Evolutionary conservation across 2,797 vertebrate species (phyloP).

Genomic region (Anguilla obscura): DNA sequence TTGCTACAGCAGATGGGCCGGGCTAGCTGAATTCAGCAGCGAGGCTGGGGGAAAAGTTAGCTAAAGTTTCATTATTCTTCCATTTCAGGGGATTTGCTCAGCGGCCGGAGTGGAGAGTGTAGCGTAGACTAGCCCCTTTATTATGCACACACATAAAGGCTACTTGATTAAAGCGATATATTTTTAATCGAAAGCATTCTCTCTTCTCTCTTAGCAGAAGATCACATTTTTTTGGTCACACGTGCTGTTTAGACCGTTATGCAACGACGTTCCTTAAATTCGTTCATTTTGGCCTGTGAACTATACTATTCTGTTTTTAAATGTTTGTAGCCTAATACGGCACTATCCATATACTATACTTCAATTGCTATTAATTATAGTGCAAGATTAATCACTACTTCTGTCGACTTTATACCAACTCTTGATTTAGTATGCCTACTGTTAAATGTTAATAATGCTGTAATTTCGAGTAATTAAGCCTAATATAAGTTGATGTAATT

Average conservation of each 20-base stretch:
- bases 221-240: neutral
- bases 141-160: neutral
- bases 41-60: constrained; percentile 56
- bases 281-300: too few relatives aligned
- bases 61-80: constrained; percentile 63
- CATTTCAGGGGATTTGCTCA: constrained; percentile 44
- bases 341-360: neutral
- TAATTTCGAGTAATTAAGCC: neutral
- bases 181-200: neutral
- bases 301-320: neutral
- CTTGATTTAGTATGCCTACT: neutral
- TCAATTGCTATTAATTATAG: neutral
- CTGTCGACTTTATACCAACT: neutral
- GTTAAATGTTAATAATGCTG: neutral
- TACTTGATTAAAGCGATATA: neutral
- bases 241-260: neutral
- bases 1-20: constrained; percentile 74
- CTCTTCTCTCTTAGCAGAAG: neutral
- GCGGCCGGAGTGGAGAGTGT: neutral
- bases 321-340: neutral
- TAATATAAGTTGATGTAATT: neutral
- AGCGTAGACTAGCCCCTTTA: neutral
- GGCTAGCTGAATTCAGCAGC: constrained; percentile 65
- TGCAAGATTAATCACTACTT: neutral
- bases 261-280: neutral